A percentile compares a stretch with the other conserved stretches of the same genome.
These are phyloP conservation scores for Otolemur crassicaudatus DNA, from an alignment of 2,797 vertebrate genomes.

Conservation along the genomic window DNA sequence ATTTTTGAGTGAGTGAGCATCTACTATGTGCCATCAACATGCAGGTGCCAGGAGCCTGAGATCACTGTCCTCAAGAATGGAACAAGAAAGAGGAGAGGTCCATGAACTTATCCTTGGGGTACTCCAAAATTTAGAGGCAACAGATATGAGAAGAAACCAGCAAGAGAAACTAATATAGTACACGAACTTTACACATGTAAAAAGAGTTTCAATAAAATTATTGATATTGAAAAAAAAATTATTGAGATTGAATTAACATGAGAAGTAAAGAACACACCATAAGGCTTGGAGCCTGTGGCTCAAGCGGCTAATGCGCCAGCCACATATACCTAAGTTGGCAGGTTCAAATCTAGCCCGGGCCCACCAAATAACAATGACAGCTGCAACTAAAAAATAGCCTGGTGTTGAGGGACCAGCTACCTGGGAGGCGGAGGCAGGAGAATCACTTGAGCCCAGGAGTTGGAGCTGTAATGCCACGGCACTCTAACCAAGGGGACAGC, in stretches of 20 bases:
- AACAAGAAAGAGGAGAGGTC: background rate
- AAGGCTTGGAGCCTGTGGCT: too few species aligned
- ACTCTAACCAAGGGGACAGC: too few species aligned
- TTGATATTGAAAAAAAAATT: background rate
- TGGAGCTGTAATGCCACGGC: too few species aligned
- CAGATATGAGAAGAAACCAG: background rate
- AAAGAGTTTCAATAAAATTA: background rate
- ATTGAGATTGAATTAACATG: background rate
- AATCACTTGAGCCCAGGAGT: too few species aligned
- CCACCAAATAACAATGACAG: too few species aligned
- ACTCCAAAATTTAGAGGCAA: background rate
- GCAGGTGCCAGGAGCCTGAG: background rate
- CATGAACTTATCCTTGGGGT: background rate
- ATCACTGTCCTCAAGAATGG: background rate
- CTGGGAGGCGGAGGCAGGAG: too few species aligned
- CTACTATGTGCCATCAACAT: background rate
- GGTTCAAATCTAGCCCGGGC: too few species aligned
- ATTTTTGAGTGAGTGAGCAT: background rate
- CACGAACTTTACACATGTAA: background rate
- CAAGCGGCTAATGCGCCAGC: too few species aligned
- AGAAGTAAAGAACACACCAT: background rate
- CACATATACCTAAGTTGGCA: too few species aligned
- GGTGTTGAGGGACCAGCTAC: too few species aligned
- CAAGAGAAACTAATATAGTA: background rate
- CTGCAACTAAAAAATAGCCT: too few species aligned